Evolutionary conservation across 2,888 invertebrate genomes (phyloP), one percentile per base, ranked within the genome.

Genomic region (Andrena trimmerana): DNA sequence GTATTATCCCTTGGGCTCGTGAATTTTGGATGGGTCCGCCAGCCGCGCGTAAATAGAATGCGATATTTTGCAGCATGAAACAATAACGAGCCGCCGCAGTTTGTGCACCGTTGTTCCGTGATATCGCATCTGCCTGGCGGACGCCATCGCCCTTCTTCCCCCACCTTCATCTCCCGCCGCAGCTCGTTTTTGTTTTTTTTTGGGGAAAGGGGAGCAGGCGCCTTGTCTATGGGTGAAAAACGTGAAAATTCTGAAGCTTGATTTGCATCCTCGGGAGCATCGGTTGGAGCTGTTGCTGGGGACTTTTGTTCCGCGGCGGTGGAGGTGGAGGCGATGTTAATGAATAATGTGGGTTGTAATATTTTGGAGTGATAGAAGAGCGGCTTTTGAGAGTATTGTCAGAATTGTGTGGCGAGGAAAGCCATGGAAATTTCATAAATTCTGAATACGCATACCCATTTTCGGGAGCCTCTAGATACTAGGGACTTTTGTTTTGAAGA

Each of bases 21-120:
- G 89, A 90, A 88, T 90, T 89, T 89, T 88, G 81, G 83, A 88
- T 80, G 78, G 65, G 75, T 27, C 75, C 76, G 84, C 77, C 83
- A 69, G 67, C 76, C 79, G 74, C 76, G 84, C 85, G 87, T 84
- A 90, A 87, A 90, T 88, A 86, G 90, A 90, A 90, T 88, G 86
- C 86, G 90, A 90, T 90, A 90, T 90, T 90, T 90, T 85, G 80
- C 83, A 74, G 68, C 86, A 73, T 87, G 87, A 87, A 87, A 87
- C 87, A 87, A 87, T 85, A 85, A 87, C 87, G 81, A 87, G 72
- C 79, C 69, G 27, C 10, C 66, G 42, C 82, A 71, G 73, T 65
- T 74, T 67, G 78, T 31, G 71, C 74, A 70, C 72, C 72, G 77
- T 85, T 87, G 85, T 87, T 87, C 78, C 85, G 69, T 60, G 85